phyloP scores from a whole-genome alignment of 2,888 invertebrate species.

The Drosophila mimica region DNA sequence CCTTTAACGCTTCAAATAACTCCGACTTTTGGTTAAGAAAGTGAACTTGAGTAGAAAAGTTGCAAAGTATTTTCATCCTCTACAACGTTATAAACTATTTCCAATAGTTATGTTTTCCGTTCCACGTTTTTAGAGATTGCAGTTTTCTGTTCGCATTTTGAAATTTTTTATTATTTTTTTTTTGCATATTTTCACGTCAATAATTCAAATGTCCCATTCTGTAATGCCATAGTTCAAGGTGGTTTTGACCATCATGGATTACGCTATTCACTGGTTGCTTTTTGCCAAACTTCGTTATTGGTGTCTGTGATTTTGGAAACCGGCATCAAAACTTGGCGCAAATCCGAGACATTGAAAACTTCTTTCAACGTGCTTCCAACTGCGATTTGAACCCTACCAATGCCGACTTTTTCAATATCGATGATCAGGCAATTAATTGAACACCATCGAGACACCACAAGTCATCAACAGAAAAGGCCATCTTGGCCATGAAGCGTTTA shows the following conservation, averaged over 20 bases:
- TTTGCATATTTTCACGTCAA: neutral
- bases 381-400: neutral
- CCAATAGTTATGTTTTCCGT: neutral
- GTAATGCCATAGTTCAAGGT: slow-evolving; percentile 1
- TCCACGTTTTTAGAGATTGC: neutral
- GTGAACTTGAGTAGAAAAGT: neutral
- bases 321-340: neutral
- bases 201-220: slow-evolving; percentile 8
- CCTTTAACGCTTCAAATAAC: neutral
- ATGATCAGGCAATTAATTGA: neutral
- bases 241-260: neutral
- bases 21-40: neutral
- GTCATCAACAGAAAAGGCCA: neutral
- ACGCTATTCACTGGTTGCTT: too few relatives aligned
- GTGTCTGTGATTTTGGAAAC: slow-evolving; percentile 2
- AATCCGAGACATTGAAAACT: neutral
- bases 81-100: neutral
- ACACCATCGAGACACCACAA: neutral
- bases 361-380: neutral
- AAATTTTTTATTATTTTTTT: neutral
- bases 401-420: too few relatives aligned
- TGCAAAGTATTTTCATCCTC: neutral
- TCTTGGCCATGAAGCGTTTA: neutral
- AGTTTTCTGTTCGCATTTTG: neutral
- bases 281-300: neutral